These are phyloP conservation scores for Apeira syringaria DNA, from an alignment of 2,888 invertebrate genomes.

Conservation along the genomic window DNA sequence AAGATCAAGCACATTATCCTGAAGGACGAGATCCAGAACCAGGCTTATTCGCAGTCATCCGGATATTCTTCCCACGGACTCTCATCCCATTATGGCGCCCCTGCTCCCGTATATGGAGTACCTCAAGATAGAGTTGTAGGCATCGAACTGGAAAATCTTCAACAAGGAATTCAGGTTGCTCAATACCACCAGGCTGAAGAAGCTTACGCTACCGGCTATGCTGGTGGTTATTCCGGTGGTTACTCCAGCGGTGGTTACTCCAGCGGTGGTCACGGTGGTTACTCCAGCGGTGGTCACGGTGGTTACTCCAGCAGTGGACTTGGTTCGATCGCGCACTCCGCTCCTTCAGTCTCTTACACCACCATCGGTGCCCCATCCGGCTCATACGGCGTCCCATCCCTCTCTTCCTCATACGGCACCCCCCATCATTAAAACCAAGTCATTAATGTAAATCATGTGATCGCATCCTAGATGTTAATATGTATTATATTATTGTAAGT, in stretches of 20 bases:
- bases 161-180: constrained; percentile 94
- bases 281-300: constrained; percentile 45
- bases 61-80: constrained; percentile 74
- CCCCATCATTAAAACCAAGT: constrained; percentile 72
- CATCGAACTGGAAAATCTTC: constrained; percentile 92
- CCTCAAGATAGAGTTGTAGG: constrained; percentile 89
- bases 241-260: constrained; percentile 42
- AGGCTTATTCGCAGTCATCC: constrained; percentile 78
- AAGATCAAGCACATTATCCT: constrained; percentile 93
- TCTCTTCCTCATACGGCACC: constrained; percentile 71
- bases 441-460: constrained; percentile 77
- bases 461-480: constrained; percentile 72
- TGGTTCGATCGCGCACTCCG: constrained; percentile 54
- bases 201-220: constrained; percentile 64
- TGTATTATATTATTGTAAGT: constrained; percentile 74
- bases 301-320: constrained; percentile 50
- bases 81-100: constrained; percentile 88
- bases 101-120: constrained; percentile 87
- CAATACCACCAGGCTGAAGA: constrained; percentile 91
- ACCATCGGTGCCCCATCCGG: constrained; percentile 75
- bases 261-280: constrained; percentile 38
- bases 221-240: constrained; percentile 48
- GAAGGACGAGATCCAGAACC: constrained; percentile 88
- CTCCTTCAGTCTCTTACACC: constrained; percentile 52
- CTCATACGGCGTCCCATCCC: constrained; percentile 73